Evolutionary conservation across 2,888 invertebrate species (phyloP), one percentile per base, ranked within the genome.

Genomic region (Petrolisthes cinctipes): DNA sequence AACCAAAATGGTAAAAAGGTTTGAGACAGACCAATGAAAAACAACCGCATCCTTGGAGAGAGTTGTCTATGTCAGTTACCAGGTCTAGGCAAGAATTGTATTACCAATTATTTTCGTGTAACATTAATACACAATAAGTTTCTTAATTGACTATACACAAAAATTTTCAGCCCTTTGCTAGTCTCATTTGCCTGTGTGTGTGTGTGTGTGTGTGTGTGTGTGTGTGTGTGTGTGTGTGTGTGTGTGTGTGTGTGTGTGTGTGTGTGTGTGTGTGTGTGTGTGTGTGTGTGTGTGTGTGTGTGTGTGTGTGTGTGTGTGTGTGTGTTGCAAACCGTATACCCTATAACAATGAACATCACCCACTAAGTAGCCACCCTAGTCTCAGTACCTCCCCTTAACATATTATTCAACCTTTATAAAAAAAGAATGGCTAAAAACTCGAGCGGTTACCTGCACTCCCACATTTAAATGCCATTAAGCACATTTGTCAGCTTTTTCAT

Each of bases 131-230:
- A 37, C 37, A 37, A 37, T 37, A 37, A 37, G 37, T 37, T 37
- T 37, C 37, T 37, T 37, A 37, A 37, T 37, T 37, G 37, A 37
- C 2, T 37, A 2, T 37, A 37, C 37, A 37, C 37, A 37, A 37
- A 37, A 37, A 37, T 37, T 0, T 37, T 37, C 37, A 37, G 37
- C 37, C 37, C 37, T 37, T 2, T 37, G 11, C 66, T 11, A 14
- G 1, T 11, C 14, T 66, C 53, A 51, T 23, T 37, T 73, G 73
- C 5, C 1, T 73, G 73, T n/a, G 20, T 73, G 73, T 73, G 73
- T 73, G 73, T 73, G 73, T 73, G 73, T 73, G 73, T 73, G 73
- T n/a, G 73, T n/a, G 23, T n/a, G 73, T 20, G 73, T 61, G 61
- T 61, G 61, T 61, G 61, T 61, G 61, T 61, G 61, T 61, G 61